Base-by-base conservation (phyloP, 1,140 invertebrate genomes). In the Tribolium castaneum region DNA sequence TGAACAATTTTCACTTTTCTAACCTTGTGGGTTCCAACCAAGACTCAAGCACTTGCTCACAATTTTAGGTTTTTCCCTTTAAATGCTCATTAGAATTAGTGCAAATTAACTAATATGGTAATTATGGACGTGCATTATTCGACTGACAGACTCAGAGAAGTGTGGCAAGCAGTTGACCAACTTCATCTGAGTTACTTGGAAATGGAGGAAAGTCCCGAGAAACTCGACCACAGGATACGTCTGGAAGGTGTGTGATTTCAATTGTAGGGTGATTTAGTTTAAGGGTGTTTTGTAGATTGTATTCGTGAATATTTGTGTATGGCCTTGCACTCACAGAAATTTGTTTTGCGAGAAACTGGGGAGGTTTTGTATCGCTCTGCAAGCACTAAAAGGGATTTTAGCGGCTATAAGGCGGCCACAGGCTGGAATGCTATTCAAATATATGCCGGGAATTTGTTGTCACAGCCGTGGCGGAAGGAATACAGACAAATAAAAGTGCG, bases 381-480 rank as follows among this genome's bases (percentile, higher is more conserved):
- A 34, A 90, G 90, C 10, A 90, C 90, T 16, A 87, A 93, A 54
- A 85, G 89, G 9, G 90, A 93, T 79, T 97, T 96, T 84, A 95
- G 92, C 86, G 94, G 93, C 7, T 94, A 94, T 82, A 90, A 92
- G 80, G 94, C 94, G 10, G 91, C 93, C 3, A 89, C 92, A 52
- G 95, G 95, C 9, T 97, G 95, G 91, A 93, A 93, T 82, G 92
- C 94, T 13, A 89, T 97, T 78, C 94, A 93, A 54, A 90, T 94
- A 30, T 97, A 97, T 86, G 95, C 96, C 3, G 92, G 92, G 52
- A 97, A 97, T 88, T 87, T 97, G 59, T 87, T 96, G 10, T 91
- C 92, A 3, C 95, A 97, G 84, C 95, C 95, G 6, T 97, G 96
- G 96, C 88, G 96, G 80, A 94, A 93, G 87, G 96, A 97, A 85